These are phyloP conservation scores for Agrotis exclamationis DNA, from an alignment of 2,888 invertebrate species.

Conservation along the genomic window DNA sequence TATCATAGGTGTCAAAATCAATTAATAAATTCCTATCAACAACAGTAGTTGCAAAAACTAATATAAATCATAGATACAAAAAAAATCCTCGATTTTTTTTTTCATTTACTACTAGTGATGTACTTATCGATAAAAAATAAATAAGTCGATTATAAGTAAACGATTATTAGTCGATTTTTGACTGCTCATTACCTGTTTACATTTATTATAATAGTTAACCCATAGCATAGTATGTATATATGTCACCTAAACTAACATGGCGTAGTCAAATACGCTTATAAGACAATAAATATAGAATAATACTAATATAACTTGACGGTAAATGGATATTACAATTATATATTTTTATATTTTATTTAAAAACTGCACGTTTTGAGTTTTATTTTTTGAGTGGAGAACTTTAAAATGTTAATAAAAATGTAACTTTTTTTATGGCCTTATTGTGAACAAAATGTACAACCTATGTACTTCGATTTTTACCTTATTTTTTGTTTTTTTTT, in stretches of 20 bases:
- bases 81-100: slow-evolving; percentile 46
- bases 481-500: slow-evolving; percentile 35
- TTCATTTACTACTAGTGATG: slow-evolving; percentile 56
- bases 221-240: slow-evolving; percentile 64
- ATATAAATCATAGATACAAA: slow-evolving; percentile 40
- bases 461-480: slow-evolving; percentile 51
- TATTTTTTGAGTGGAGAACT: slow-evolving; percentile 30
- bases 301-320: slow-evolving; percentile 77
- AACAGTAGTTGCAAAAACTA: slow-evolving; percentile 31
- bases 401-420: slow-evolving; percentile 21
- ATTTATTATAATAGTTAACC: slow-evolving; percentile 60
- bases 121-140: slow-evolving; percentile 64
- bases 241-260: slow-evolving; percentile 59
- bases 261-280: slow-evolving; percentile 62
- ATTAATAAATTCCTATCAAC: slow-evolving; percentile 32
- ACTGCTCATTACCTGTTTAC: slow-evolving; percentile 68
- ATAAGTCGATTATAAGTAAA: slow-evolving; percentile 64
- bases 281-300: slow-evolving; percentile 71
- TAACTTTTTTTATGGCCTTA: slow-evolving; percentile 11
- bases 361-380: slow-evolving; percentile 54
- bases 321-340: slow-evolving; percentile 81
- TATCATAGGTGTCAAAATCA: background rate
- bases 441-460: slow-evolving; percentile 32
- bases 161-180: slow-evolving; percentile 59
- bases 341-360: slow-evolving; percentile 66